Evolutionary conservation across 2,113 vertebrate species (phyloP), one percentile per base, ranked within the genome.

Genomic region (Pangasianodon gigas): DNA sequence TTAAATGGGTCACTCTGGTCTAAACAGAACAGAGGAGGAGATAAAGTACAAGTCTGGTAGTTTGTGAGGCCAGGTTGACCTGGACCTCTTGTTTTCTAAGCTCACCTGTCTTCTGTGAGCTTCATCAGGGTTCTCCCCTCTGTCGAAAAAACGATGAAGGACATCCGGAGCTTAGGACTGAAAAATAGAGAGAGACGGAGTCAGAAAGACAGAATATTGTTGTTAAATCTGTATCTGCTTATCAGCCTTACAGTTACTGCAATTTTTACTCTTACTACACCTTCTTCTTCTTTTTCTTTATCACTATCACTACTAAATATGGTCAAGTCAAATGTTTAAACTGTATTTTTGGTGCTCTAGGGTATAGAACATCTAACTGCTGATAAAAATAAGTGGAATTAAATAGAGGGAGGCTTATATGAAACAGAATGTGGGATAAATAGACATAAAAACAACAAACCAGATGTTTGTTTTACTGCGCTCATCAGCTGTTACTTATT

Each of bases 151-250:
- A 99, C 98, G 19, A 99, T 99, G 90, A 99, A 99, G 79, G 98
- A 99, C 98, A 99, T 99, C 92, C 98, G 97, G 88, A 99, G 95
- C 94, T 99, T 98, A 89, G 98, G 98, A 93, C 98, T 99, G 91
- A 54, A 87, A n/a, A 77, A n/a, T 26, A 71, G 14, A 84, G 26
- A 89, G 37, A 90, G 13, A 44, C 46, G 48, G 26, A 69, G n/a
- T 79, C 67, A 74, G 56, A 62, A 19, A 52, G 19, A 46, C 41
- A 91, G 19, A 81, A 21, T 41, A 26, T 26, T 51, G 44, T 21
- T 0, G 14, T 29, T 51, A 26, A 77, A 51, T 6, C 13, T 80
- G 48, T 52, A 32, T n/a, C 51, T 82, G 48, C 6, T 44, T 75
- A 10, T 21, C 37, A 41, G 19, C 8, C 32, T 19, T 67, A 24